Base-by-base conservation (phyloP, 2,888 invertebrate genomes). In the Archaeoteleia sp. region DNA sequence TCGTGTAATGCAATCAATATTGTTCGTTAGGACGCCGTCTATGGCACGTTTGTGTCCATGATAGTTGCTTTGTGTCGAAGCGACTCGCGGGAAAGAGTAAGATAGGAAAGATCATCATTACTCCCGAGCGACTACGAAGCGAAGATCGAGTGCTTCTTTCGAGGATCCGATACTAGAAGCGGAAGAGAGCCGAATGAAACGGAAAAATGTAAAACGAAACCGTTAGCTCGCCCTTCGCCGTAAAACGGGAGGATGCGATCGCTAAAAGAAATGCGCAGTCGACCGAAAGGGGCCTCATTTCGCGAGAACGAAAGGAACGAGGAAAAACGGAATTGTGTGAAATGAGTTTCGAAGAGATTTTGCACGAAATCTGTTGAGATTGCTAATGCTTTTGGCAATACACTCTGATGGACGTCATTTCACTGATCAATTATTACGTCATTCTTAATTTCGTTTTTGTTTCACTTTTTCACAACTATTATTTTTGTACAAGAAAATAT, bases 251-350 rank as follows among this genome's bases (percentile, higher is more conserved):
- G 72, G 70, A 75, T 72, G 76, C 77, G 80, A 83, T 82, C 79
- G 76, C 78, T 83, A 84, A 84, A 83, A 83, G 83, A 78, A 84
- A 82, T 82, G 79, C 78, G 82, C 82, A 77, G 73, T 79, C 79
- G 77, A 82, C 78, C 77, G 79, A 79, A 76, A 80, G 74, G 76
- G 75, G 69, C 61, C 68, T 67, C 62, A 66, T 67, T 69, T 60
- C 63, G 65, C 42, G 40, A 40, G 60, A 30, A 32, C 46, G 40
- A 37, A 37, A 30, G 25, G 57, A 65, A 55, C 39, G 32, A 43
- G 46, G 49, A 55, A 55, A 66, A 67, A 60, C 74, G 70, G 79
- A 79, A 77, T 81, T 79, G 78, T 78, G 76, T 77, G 74, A 68
- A 75, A 77, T 67, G 67, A 73, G 72, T 71, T 78, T 70, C 35